A percentile compares a stretch with the other conserved stretches of the same genome.
phyloP scores from a whole-genome alignment of 2,113 vertebrate genomes.

The Tichodroma muraria region DNA sequence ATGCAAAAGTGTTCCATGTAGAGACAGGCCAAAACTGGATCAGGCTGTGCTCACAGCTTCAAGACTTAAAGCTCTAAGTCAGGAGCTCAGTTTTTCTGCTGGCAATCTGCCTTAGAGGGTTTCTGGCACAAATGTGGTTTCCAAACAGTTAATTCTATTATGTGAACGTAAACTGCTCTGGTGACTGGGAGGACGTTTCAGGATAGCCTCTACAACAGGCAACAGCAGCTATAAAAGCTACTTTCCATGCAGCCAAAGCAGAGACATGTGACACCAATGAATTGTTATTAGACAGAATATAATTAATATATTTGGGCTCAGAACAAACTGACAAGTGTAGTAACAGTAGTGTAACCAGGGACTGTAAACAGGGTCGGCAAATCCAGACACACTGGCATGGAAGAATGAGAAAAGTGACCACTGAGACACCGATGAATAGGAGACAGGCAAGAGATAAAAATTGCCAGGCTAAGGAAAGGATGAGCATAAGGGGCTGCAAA shows the following conservation, averaged over 20 bases:
- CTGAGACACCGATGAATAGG: not conserved
- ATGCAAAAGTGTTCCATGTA: not conserved
- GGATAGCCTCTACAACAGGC: not conserved
- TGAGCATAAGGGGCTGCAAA: not conserved
- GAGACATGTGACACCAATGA: not conserved
- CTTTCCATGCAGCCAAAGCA: not conserved
- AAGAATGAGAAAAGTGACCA: not conserved
- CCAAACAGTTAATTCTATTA: not conserved
- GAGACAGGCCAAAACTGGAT: not conserved
- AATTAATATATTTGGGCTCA: not conserved
- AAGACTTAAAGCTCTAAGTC: not conserved
- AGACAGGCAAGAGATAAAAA: not conserved
- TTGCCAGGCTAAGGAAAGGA: not conserved
- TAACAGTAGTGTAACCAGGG: not conserved
- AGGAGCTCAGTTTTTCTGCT: not conserved
- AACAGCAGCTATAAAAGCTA: not conserved
- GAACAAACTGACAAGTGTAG: not conserved
- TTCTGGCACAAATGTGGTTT: not conserved
- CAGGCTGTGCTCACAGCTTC: not conserved
- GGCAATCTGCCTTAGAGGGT: not conserved
- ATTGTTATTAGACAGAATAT: not conserved
- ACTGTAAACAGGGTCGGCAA: not conserved
- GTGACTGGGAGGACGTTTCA: not conserved
- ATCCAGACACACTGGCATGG: not conserved
- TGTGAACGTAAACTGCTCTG: rapidly evolving